Conservation (phyloP, 2,797 vertebrate species). For the Malacoraja senta region DNA sequence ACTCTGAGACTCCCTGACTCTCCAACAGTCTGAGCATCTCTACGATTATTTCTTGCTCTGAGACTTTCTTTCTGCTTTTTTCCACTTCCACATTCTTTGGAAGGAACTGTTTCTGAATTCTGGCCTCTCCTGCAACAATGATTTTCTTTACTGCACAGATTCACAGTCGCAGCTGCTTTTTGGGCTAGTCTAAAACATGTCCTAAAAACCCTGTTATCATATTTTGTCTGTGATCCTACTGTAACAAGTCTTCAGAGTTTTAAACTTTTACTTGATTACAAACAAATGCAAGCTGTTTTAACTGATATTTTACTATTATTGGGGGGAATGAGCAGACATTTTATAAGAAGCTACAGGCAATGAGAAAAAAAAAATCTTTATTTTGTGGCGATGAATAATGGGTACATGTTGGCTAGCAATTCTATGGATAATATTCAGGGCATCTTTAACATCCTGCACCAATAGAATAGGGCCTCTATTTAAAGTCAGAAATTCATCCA, state of each 20-base stretch:
- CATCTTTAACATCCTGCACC: neutral
- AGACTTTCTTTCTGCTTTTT: neutral
- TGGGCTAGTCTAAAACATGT: too few relatives aligned
- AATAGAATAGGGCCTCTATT: neutral
- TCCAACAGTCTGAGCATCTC: too few relatives aligned
- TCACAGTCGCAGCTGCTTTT: too few relatives aligned
- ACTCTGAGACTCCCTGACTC: too few relatives aligned
- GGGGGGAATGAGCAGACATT: neutral
- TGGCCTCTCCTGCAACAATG: neutral
- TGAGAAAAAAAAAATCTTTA: neutral
- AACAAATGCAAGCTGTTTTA: neutral
- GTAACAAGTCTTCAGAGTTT: neutral
- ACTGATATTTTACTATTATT: neutral
- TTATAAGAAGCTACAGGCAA: neutral
- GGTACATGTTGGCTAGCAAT: neutral
- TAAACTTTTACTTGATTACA: neutral
- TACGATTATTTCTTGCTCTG: neutral
- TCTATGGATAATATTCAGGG: neutral
- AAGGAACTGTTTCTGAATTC: neutral
- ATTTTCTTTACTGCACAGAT: neutral
- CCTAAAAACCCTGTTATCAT: neutral
- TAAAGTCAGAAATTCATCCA: neutral
- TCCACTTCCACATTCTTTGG: neutral
- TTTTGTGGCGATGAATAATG: neutral
- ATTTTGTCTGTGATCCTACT: neutral